Base-by-base conservation (phyloP, 1,140 invertebrate genomes). In the Panagrolaimus sp. region DNA sequence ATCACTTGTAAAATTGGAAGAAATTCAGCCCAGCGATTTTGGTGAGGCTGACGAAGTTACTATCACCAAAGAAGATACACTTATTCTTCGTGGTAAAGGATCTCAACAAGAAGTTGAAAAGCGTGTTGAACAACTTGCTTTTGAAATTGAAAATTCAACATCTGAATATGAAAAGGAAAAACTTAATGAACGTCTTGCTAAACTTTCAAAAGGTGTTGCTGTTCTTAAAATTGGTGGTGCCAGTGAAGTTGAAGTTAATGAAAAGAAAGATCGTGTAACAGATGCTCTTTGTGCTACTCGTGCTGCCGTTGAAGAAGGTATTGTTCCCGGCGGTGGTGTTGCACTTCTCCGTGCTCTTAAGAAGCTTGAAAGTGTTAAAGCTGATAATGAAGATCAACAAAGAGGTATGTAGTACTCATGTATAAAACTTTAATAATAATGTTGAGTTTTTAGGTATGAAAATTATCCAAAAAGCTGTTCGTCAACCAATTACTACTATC, bases 161-260 rank as follows among this genome's bases (percentile, higher is more conserved):
- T 97, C 94, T 5, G 96, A 98, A 73, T 99, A 99, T 85, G 96
- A 99, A 83, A 98, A 98, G 74, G 96, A 99, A 83, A 99, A 99
- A 83, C 85, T 98, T 44, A 93, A 94, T 84, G 96, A 99, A 84
- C 88, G 96, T 77, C 85, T 99, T 47, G 96, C 96, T 0, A 90
- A 96, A 76, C 85, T 99, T 8, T 90, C 94, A 10, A 93, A 92
- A 62, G 96, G 88, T 73, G 94, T 99, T 46, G 96, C 94, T 45
- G 90, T 99, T 10, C 86, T 99, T 0, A 92, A 94, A 85, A 84
- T 98, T 72, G 96, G 96, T 69, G 96, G 96, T 38, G 92, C 91
- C 63, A 96, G 92, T 84, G 95, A 98, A 85, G 92, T 98, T 45
- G 96, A 99, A 86, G 95, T 98, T 0, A 97, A 96, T 83, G 96